phyloP scores from a whole-genome alignment of 2,113 vertebrate genomes.

The Ursus arctos region DNA sequence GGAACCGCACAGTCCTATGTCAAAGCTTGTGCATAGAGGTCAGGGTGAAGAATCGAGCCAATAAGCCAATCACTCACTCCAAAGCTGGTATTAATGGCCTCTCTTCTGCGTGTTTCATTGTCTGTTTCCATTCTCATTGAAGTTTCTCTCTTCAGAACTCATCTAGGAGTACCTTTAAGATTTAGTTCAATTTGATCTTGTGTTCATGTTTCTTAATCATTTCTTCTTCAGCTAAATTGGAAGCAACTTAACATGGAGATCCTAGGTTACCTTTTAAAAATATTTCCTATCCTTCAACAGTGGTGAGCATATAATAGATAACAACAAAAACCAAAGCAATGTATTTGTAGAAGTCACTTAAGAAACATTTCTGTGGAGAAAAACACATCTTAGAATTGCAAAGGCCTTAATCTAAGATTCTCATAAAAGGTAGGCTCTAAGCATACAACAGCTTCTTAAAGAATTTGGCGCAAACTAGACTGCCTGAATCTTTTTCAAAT shows the following conservation, averaged over 20 bases:
- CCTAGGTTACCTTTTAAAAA: background rate
- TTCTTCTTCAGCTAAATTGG: background rate
- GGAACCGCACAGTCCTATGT: background rate
- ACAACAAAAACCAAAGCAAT: constrained; percentile 51
- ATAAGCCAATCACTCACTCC: background rate
- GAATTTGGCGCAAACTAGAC: constrained; percentile 54
- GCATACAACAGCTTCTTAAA: constrained; percentile 49
- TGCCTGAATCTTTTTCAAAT: constrained; percentile 59
- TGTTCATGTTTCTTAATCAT: constrained; percentile 24
- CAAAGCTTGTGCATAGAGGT: background rate
- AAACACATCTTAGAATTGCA: constrained; percentile 34
- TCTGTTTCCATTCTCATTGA: constrained; percentile 37
- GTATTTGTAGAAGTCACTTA: constrained; percentile 28
- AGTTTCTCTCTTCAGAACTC: constrained; percentile 36
- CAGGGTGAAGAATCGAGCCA: background rate
- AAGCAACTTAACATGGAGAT: constrained; percentile 1
- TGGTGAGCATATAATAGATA: background rate
- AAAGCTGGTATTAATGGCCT: background rate
- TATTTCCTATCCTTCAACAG: background rate
- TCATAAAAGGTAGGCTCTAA: constrained; percentile 42
- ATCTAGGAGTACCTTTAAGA: constrained; percentile 17
- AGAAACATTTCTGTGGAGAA: constrained; percentile 49
- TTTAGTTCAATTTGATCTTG: constrained; percentile 38
- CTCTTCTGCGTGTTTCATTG: background rate
- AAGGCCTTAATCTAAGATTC: constrained; percentile 47